Conservation (phyloP, 1,140 invertebrate species). For the Sycophaga agraensis region DNA sequence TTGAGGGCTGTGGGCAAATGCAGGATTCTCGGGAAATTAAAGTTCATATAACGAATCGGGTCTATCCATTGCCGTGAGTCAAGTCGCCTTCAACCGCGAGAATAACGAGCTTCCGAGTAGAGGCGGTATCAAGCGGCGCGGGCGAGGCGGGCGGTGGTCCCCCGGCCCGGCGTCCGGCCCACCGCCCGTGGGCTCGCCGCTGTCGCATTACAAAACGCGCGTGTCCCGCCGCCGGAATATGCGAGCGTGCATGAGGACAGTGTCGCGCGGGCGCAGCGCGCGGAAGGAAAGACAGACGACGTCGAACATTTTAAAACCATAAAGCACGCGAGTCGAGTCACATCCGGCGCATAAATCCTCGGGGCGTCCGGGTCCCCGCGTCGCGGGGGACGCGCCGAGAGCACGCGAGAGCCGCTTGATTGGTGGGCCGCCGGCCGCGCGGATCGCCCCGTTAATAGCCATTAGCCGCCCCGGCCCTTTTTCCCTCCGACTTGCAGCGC, state of each 20-base stretch:
- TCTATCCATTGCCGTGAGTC: slow-evolving; percentile 20
- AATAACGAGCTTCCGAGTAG: slow-evolving; percentile 21
- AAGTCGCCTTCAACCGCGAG: background rate
- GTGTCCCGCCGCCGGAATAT: background rate
- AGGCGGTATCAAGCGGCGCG: too few relatives aligned
- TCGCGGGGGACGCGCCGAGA: slow-evolving; percentile 10
- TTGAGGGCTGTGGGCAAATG: too few relatives aligned
- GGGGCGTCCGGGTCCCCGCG: too few relatives aligned
- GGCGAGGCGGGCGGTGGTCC: too few relatives aligned
- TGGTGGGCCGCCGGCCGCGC: slow-evolving; percentile 31
- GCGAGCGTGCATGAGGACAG: too few relatives aligned
- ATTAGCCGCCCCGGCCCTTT: too few relatives aligned
- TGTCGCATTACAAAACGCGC: too few relatives aligned
- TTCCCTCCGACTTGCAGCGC: too few relatives aligned
- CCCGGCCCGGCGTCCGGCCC: too few relatives aligned
- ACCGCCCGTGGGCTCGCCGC: background rate
- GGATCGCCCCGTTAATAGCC: slow-evolving; percentile 45
- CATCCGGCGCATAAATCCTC: slow-evolving; percentile 57
- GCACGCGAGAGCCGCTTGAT: slow-evolving; percentile 19
- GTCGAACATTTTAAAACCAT: slow-evolving; percentile 27
- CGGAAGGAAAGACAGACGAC: slow-evolving; percentile 26
- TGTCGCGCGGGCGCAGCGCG: background rate
- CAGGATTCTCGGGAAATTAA: too few relatives aligned
- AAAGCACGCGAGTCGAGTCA: slow-evolving; percentile 41
- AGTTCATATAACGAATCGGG: too few relatives aligned